Percentiles rank a stretch among this genome's conserved stretches.
Evolutionary conservation across 2,888 invertebrate genomes (phyloP).

Genomic region (Ellobium chinense): DNA sequence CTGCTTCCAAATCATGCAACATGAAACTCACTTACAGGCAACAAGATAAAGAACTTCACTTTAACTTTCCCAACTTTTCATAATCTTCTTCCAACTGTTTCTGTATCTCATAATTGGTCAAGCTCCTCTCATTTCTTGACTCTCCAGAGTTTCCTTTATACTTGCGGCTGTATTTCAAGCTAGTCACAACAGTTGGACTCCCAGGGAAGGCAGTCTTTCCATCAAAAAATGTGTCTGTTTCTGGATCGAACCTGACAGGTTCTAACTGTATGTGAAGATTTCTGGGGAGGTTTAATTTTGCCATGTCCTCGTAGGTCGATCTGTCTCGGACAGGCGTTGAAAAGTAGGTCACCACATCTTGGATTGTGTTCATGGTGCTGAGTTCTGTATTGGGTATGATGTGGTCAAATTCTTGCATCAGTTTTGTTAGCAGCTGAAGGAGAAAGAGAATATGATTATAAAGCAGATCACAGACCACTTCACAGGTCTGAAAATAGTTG

Average conservation of each 20-base stretch:
- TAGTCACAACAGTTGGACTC: slow-evolving; percentile 90
- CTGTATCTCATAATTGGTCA: slow-evolving; percentile 29
- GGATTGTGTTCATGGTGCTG: slow-evolving; percentile 86
- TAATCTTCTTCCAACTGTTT: slow-evolving; percentile 13
- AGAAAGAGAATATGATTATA: no score
- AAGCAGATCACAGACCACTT: no score
- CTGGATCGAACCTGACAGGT: slow-evolving; percentile 90
- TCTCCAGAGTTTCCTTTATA: slow-evolving; percentile 79
- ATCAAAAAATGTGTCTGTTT: slow-evolving; percentile 85
- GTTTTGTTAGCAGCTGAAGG: slow-evolving; percentile 34
- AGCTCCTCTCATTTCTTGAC: slow-evolving; percentile 33
- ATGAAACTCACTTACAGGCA: no score
- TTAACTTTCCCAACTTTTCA: no score
- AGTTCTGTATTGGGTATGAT: slow-evolving; percentile 90
- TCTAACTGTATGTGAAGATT: slow-evolving; percentile 92
- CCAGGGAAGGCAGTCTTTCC: slow-evolving; percentile 92
- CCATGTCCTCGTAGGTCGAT: slow-evolving; percentile 68
- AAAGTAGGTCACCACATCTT: slow-evolving; percentile 71
- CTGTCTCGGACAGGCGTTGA: slow-evolving; percentile 66
- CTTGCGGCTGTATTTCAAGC: slow-evolving; percentile 89
- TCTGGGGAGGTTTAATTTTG: slow-evolving; percentile 85
- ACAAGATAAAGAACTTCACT: no score
- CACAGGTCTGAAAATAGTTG: no score
- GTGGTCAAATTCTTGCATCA: slow-evolving; percentile 76
- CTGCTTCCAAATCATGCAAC: no score